phyloP scores from a whole-genome alignment of 37 sponge, comb jelly and placozoan genomes.

The Amphimedon queenslandica region DNA sequence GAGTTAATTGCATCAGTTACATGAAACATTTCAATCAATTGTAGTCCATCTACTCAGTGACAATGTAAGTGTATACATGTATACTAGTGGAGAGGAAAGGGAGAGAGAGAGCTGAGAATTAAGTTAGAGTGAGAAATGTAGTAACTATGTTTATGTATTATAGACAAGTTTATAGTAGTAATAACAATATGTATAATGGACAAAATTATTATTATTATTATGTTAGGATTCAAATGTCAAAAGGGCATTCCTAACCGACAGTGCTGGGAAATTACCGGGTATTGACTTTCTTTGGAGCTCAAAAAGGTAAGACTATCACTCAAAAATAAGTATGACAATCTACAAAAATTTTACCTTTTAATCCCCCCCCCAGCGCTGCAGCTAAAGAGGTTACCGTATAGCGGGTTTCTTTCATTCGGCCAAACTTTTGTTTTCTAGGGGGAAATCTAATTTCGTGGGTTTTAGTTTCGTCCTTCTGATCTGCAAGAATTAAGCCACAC shows the following conservation, averaged over 20 bases:
- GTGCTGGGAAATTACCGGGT: slow-evolving; percentile 80
- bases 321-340: neutral
- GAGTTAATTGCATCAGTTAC: slow-evolving; percentile 55
- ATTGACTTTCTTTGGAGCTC: slow-evolving; percentile 92
- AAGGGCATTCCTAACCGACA: slow-evolving; percentile 70
- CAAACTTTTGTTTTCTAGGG: too few relatives aligned
- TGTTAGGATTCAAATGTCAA: slow-evolving; percentile 81
- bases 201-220: neutral
- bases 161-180: neutral
- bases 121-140: too few relatives aligned
- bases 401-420: too few relatives aligned
- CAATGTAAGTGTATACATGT: too few relatives aligned
- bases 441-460: too few relatives aligned
- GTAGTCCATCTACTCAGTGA: slow-evolving; percentile 80
- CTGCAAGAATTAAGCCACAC: too few relatives aligned
- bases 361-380: slow-evolving; percentile 74
- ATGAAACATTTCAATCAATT: slow-evolving; percentile 56
- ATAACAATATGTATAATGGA: neutral
- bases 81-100: too few relatives aligned
- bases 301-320: slow-evolving; percentile 46
- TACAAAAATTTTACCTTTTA: neutral
- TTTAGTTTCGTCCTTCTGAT: too few relatives aligned
- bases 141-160: too few relatives aligned
- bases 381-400: too few relatives aligned
- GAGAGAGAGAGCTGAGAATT: too few relatives aligned